Conservation (phyloP, 2,113 vertebrate species). For the Sorex araneus region DNA sequence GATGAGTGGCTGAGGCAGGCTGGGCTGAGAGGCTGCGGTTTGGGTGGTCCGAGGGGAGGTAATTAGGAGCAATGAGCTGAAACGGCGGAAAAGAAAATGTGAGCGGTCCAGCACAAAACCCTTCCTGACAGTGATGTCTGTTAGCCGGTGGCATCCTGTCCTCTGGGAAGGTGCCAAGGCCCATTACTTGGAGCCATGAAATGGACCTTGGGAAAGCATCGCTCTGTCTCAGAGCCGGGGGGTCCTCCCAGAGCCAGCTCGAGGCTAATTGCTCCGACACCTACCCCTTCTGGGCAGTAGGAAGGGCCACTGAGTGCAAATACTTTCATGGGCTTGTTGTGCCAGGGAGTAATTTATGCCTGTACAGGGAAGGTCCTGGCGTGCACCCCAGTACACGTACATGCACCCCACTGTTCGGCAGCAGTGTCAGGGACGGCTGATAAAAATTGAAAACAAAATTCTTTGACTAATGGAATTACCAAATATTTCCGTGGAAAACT, state of each 20-base stretch:
- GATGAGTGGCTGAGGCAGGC: slow-evolving; percentile 51
- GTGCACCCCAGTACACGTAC: background rate
- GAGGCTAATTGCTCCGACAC: background rate
- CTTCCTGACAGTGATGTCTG: slow-evolving; percentile 5
- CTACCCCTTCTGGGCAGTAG: rapidly evolving
- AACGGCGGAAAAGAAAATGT: slow-evolving; percentile 30
- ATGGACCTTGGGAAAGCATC: background rate
- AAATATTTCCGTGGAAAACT: slow-evolving; percentile 12
- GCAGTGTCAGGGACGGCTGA: background rate
- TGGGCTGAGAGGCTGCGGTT: background rate
- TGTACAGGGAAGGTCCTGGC: background rate
- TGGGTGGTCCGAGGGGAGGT: slow-evolving; percentile 52
- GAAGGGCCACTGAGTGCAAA: background rate
- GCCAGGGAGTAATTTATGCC: background rate
- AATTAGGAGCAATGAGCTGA: slow-evolving; percentile 53
- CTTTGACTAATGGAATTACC: slow-evolving; percentile 14
- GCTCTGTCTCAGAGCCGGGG: background rate
- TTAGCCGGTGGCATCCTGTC: background rate
- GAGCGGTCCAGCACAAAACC: background rate
- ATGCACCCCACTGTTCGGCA: too few species aligned
- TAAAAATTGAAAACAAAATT: slow-evolving; percentile 38
- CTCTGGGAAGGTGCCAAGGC: background rate
- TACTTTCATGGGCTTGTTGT: background rate
- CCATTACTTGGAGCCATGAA: slow-evolving; percentile 30
- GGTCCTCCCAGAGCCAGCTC: background rate